phyloP scores from a whole-genome alignment of 2,797 vertebrate species.

The Rhynchotus rufescens region DNA sequence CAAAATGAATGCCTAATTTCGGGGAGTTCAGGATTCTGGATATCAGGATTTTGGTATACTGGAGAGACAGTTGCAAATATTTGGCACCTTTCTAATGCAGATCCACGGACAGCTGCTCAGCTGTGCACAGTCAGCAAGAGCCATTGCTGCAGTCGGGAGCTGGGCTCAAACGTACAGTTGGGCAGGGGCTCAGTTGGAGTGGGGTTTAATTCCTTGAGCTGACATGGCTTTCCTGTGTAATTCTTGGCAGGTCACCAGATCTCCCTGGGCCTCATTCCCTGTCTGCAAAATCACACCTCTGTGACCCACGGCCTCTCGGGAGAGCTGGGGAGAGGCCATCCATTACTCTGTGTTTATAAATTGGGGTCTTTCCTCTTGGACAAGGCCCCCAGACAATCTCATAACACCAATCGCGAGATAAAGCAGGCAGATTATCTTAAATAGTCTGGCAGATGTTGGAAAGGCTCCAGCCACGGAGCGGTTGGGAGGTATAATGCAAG shows the following conservation, averaged over 20 bases:
- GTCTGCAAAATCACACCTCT: constrained; percentile 64
- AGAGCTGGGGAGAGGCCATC: constrained; percentile 7
- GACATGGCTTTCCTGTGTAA: constrained; percentile 69
- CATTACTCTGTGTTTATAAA: neutral
- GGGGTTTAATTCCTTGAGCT: constrained; percentile 56
- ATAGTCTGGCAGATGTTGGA: constrained; percentile 50
- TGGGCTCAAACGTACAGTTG: neutral
- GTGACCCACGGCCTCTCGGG: neutral
- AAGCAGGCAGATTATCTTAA: constrained; percentile 45
- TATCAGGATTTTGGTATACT: neutral
- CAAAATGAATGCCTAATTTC: neutral
- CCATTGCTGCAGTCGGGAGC: neutral
- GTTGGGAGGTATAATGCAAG: neutral
- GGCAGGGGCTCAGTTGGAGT: constrained; percentile 6
- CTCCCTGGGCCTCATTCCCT: constrained; percentile 38
- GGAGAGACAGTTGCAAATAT: neutral
- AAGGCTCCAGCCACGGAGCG: neutral
- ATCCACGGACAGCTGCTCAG: constrained; percentile 9
- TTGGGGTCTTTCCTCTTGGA: neutral
- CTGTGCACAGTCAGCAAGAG: neutral
- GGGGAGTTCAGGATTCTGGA: neutral
- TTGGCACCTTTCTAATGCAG: constrained; percentile 22
- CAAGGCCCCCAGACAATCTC: constrained; percentile 34
- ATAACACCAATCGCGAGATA: constrained; percentile 8
- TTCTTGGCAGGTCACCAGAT: constrained; percentile 66